These are phyloP conservation scores for Capra hircus DNA, from an alignment of 2,113 vertebrate species.

Conservation along the genomic window DNA sequence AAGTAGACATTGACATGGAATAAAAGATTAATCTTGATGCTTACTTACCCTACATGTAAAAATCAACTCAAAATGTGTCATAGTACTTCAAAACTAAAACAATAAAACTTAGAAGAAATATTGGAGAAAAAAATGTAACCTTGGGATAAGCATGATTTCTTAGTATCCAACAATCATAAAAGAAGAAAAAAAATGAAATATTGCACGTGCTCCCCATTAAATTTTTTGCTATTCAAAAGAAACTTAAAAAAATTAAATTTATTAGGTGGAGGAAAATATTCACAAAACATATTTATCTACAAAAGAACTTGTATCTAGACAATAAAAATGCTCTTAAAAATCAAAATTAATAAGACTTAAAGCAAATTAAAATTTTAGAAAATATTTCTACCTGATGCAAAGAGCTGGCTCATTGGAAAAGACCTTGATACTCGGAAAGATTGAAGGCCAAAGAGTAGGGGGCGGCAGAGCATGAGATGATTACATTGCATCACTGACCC, in stretches of 20 bases:
- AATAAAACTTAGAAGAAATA: neutral
- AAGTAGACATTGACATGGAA: neutral
- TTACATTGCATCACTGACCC: neutral
- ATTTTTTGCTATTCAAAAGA: neutral
- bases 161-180: neutral
- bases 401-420: neutral
- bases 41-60: neutral
- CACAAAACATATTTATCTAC: neutral
- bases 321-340: neutral
- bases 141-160: neutral
- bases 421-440: neutral
- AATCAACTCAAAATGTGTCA: neutral
- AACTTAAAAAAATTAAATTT: neutral
- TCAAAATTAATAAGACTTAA: neutral
- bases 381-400: neutral
- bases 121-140: neutral
- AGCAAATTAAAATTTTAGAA: neutral
- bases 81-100: neutral
- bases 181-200: neutral
- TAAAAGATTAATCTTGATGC: neutral
- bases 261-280: neutral
- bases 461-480: neutral
- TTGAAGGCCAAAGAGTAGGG: neutral
- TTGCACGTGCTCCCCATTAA: neutral
- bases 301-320: neutral